Evolutionary conservation across 2,888 invertebrate genomes (phyloP), one percentile per base, ranked within the genome.

Genomic region (Eudasyphora cyanicolor): DNA sequence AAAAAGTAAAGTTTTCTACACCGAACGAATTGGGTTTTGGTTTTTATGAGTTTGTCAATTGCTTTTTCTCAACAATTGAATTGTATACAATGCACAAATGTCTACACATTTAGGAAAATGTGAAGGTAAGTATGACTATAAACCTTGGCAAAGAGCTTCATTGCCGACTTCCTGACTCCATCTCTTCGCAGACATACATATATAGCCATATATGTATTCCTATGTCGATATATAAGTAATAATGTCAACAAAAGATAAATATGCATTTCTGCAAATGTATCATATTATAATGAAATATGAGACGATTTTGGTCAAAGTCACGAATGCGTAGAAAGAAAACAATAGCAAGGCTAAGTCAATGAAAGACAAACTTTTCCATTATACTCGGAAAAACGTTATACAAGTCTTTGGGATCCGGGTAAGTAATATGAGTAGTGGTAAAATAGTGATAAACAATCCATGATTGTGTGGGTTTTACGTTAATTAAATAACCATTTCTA

Each of bases 71-170:
- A n/a, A n/a, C n/a, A n/a, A n/a, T n/a, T n/a, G n/a, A n/a, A n/a
- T n/a, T n/a, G 6, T 12, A 4, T 45, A n/a, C n/a, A 14, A n/a
- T 45, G 45, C n/a, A 45, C n/a, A 5, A 4, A n/a, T n/a, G 14
- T 27, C 4, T 4, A 21, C 12, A 54, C n/a, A 17, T 21, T 54
- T 54, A 54, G 12, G 54, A 12, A 10, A 19, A 24, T 60, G 35
- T 24, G 38, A 42, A 67, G 67, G 38, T 42, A 24, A 57, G 10
- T 73, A 14, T 73, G 38, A 70, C n/a, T 70, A 60, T 70, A 62
- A 77, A 71, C 70, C 70, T 77, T 70, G 70, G 49, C 29, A 67
- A 67, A 67, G 24, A 67, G 21, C 42, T 67, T 67, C 67, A 67
- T 42, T 38, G 67, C 24, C 21, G 42, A 24, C 24, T 19, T 17